These are phyloP conservation scores for Dicycla oo DNA, from an alignment of 2,888 invertebrate species.

Conservation along the genomic window DNA sequence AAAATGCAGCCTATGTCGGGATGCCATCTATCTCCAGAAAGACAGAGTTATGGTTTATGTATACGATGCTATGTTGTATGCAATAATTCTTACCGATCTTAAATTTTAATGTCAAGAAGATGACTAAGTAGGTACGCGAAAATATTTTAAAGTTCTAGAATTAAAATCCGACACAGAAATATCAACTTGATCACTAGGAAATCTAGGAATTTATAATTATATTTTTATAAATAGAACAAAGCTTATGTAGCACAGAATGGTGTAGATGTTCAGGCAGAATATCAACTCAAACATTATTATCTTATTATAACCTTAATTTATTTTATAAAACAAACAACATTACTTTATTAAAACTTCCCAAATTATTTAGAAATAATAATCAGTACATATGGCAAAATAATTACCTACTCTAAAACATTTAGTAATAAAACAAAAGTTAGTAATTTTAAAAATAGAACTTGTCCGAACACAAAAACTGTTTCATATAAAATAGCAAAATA, in stretches of 20 bases:
- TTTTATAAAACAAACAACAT: not conserved
- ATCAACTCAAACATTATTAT: not conserved
- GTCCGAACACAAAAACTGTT: not conserved
- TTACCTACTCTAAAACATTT: not conserved
- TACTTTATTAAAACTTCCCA: not conserved
- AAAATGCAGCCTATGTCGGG: too few relatives aligned
- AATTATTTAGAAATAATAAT: not conserved
- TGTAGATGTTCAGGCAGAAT: not conserved
- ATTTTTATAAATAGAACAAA: not conserved
- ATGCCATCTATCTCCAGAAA: too few relatives aligned
- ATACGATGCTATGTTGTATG: too few relatives aligned
- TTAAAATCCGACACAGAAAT: too few relatives aligned
- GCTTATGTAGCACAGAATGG: not conserved
- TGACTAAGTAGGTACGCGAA: too few relatives aligned
- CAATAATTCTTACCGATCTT: too few relatives aligned
- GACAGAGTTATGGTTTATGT: too few relatives aligned
- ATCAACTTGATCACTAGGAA: not conserved
- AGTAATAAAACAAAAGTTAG: not conserved
- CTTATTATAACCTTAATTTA: too few relatives aligned
- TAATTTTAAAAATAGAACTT: slow-evolving; percentile 1
- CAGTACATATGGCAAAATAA: not conserved
- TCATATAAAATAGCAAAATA: not conserved
- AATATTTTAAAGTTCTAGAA: not conserved
- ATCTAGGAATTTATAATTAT: not conserved
- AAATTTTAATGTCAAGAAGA: not conserved